These are phyloP conservation scores for Gymnocypris eckloni DNA, from an alignment of 2,797 vertebrate species.

Conservation along the genomic window DNA sequence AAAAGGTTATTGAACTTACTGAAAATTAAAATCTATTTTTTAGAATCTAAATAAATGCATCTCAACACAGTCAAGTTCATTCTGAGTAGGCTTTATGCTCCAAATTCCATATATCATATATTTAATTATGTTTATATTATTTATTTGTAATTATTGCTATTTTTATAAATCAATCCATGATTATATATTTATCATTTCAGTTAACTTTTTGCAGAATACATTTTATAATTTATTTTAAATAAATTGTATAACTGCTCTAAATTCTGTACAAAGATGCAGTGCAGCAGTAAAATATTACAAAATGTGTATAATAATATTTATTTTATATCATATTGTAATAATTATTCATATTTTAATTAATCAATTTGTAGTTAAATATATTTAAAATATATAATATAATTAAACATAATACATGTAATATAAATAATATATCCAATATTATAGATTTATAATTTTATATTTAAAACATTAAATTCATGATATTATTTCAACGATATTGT, in stretches of 20 bases:
- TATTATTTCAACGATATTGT: neutral
- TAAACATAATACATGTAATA: too few species aligned
- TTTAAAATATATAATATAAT: too few species aligned
- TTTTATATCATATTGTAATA: neutral
- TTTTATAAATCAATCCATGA: neutral
- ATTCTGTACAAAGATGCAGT: neutral
- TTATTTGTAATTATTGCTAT: neutral
- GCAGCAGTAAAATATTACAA: neutral
- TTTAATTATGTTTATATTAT: neutral
- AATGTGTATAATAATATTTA: neutral
- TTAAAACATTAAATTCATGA: neutral
- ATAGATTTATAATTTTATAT: neutral
- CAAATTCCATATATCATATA: neutral
- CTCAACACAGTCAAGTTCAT: neutral
- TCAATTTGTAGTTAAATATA: too few species aligned
- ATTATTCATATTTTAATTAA: too few species aligned
- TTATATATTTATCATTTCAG: too few species aligned
- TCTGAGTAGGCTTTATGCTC: neutral
- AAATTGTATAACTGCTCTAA: neutral
- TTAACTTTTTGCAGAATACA: neutral
- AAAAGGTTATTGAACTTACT: too few species aligned
- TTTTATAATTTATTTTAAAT: neutral
- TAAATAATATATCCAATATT: too few species aligned
- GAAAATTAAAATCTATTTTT: neutral
- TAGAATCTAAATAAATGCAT: neutral